Evolutionary conservation across 2,888 invertebrate species (phyloP), one percentile per base, ranked within the genome.

Genomic region (Nysson spinosus): DNA sequence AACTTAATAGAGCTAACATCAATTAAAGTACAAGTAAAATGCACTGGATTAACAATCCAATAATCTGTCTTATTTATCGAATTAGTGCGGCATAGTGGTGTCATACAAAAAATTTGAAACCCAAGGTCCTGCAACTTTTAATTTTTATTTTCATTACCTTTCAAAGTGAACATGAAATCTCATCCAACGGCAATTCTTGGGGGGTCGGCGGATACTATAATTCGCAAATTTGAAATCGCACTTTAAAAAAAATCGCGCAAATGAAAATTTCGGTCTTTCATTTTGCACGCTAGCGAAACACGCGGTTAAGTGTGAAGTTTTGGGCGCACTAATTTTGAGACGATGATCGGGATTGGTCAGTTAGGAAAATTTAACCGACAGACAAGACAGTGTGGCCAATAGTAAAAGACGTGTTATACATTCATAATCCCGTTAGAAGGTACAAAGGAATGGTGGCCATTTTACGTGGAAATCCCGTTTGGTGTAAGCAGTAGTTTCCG

Each of bases 391-490:
- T 16, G 17, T 17, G 30, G 42, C 81, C 71, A 81, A 80, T 78
- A 39, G 6, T 3, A 9, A 5, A 4, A n/a, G n/a, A 3, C 5
- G 5, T 42, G 46, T 81, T 66, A 52, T 32, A 58, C 35, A 26
- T 6, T 11, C 17, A 42, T 46, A 65, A 51, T 75, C 67, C 72
- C 72, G 73, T 77, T 69, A 69, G 50, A 58, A 63, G 69, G 55
- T 72, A 65, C 61, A 70, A 73, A 69, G 75, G 65, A 64, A 64
- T 56, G 76, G 63, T 51, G 61, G 82, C 82, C 82, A 82, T 82
- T 82, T 81, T 82, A 72, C 66, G 80, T 76, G 67, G 66, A 73
- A 69, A 64, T 72, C 57, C 62, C 67, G 72, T 81, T 76, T 65
- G 63, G 77, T 61, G 75, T 70, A 74, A 68, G 69, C 75, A 73